Evolutionary conservation across 1,140 invertebrate genomes (phyloP).

Genomic region (Archegozetes longisetosus): DNA sequence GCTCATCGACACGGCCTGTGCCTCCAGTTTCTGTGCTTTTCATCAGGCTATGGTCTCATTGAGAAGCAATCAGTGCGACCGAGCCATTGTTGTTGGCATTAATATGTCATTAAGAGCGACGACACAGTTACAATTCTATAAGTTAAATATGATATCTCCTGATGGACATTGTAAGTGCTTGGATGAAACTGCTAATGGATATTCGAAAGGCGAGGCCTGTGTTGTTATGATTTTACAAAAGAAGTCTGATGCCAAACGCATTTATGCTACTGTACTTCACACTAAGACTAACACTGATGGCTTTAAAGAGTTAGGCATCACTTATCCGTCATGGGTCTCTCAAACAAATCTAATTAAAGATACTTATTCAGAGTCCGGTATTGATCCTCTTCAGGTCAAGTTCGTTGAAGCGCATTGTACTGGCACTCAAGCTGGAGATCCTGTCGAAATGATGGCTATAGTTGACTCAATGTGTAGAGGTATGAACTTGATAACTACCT

Average conservation of each 20-base stretch:
- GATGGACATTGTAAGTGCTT: too few relatives aligned
- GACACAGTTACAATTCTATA: slow-evolving; percentile 63
- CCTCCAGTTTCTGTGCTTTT: slow-evolving; percentile 45
- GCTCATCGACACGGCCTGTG: slow-evolving; percentile 80
- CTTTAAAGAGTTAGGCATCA: slow-evolving; percentile 61
- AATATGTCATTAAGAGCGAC: slow-evolving; percentile 71
- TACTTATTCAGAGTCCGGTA: slow-evolving; percentile 57
- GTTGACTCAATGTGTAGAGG: slow-evolving; percentile 57
- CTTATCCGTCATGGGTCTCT: slow-evolving; percentile 68
- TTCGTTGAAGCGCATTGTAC: slow-evolving; percentile 95
- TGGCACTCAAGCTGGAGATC: slow-evolving; percentile 53
- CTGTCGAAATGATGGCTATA: slow-evolving; percentile 70
- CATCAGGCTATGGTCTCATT: too few relatives aligned
- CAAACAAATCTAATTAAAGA: slow-evolving; percentile 71
- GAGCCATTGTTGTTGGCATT: too few relatives aligned
- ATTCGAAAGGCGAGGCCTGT: slow-evolving; percentile 30
- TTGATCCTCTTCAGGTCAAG: slow-evolving; percentile 59
- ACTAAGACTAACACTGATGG: slow-evolving; percentile 77
- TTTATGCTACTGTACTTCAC: slow-evolving; percentile 44
- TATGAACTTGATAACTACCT: slow-evolving; percentile 12
- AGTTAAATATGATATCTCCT: slow-evolving; percentile 15
- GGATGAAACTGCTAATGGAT: slow-evolving; percentile 19
- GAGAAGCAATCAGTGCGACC: too few relatives aligned
- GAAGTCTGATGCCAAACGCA: slow-evolving; percentile 29
- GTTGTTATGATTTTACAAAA: slow-evolving; percentile 36